Evolutionary conservation across 2,113 vertebrate species (phyloP).

Genomic region (Gracilinanus agilis): DNA sequence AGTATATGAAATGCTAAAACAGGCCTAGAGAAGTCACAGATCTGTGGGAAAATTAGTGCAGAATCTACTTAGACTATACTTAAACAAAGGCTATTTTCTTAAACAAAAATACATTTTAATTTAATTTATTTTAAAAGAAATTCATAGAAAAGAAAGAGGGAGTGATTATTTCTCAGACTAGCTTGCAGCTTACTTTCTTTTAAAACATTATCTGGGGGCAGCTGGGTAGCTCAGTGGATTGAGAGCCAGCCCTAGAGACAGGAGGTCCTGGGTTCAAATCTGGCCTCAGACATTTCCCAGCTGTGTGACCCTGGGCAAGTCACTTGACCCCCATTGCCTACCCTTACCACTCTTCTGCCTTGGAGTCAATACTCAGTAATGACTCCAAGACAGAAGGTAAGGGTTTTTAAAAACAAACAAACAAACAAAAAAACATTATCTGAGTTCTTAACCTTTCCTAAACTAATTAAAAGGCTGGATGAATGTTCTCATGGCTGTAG

Average conservation of each 20-base stretch:
- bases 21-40: slow-evolving; percentile 42
- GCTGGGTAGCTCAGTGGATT: too few relatives aligned
- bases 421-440: slow-evolving; percentile 65
- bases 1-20: slow-evolving; percentile 11
- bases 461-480: slow-evolving; percentile 30
- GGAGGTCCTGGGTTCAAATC: too few relatives aligned
- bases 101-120: slow-evolving; percentile 50
- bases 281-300: too few relatives aligned
- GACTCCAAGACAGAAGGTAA: too few relatives aligned
- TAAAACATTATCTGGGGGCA: slow-evolving; percentile 54
- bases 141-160: slow-evolving; percentile 55
- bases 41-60: slow-evolving; percentile 15
- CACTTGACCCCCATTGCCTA: too few relatives aligned
- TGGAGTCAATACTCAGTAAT: too few relatives aligned
- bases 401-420: too few relatives aligned
- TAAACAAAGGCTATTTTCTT: slow-evolving; percentile 29
- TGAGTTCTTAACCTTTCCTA: not conserved
- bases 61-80: slow-evolving; percentile 39
- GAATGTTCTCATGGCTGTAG: slow-evolving; percentile 22
- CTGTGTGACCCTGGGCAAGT: too few relatives aligned
- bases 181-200: slow-evolving; percentile 66
- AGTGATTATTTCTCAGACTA: slow-evolving; percentile 27
- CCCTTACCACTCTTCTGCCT: too few relatives aligned
- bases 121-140: slow-evolving; percentile 51
- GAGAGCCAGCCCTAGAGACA: too few relatives aligned